Base-by-base conservation (phyloP, 1,140 invertebrate genomes). In the Conopomorpha cramerella region DNA sequence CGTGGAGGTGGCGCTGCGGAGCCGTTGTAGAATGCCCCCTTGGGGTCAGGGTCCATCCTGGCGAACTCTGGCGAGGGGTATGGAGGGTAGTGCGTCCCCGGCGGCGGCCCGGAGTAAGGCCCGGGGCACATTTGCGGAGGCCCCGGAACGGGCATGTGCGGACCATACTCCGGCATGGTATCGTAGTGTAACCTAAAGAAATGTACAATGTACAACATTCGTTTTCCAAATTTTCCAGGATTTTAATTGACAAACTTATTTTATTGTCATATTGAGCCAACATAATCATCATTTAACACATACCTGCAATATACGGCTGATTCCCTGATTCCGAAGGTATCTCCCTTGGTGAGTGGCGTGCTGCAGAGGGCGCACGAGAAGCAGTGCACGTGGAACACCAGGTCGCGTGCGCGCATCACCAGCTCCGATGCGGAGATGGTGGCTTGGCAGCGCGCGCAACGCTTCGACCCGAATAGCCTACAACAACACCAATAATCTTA, bases 371-470 rank as follows among this genome's bases (percentile, higher is more conserved):
- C 88, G 71, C 96, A 98, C 3, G 88, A 91, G 80, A 98, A 98
- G 77, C 95, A 98, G 50, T 91, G 88, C 23, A 96, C 87, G 79
- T 98, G 96, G 80, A 95, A 98, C 34, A 97, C 93, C 46, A 92
- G 83, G 47, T 95, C 92, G 10, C 92, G 81, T 2, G 93, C 94
- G 36, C 94, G 77, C 95, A 98, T 98, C 56, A 98, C 95, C 53
- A 98, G 68, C 77, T 99, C 95, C 34, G 92, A 90, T 19, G 93
- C 86, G n/a, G 89, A 86, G 41, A 98, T 93, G n/a, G 88, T 86
- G 15, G 89, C 87, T 51, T 93, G 88, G 74, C 95, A 98, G 35
- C 93, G 84, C 16, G 89, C 87, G 64, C 95, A 98, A 16, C 91
- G 81, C 55, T 89, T 89, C 60, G 88, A 86, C 33, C 85, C 89